These are phyloP conservation scores for Colistium nudipinnis DNA, from an alignment of 2,113 vertebrate species.

Conservation along the genomic window DNA sequence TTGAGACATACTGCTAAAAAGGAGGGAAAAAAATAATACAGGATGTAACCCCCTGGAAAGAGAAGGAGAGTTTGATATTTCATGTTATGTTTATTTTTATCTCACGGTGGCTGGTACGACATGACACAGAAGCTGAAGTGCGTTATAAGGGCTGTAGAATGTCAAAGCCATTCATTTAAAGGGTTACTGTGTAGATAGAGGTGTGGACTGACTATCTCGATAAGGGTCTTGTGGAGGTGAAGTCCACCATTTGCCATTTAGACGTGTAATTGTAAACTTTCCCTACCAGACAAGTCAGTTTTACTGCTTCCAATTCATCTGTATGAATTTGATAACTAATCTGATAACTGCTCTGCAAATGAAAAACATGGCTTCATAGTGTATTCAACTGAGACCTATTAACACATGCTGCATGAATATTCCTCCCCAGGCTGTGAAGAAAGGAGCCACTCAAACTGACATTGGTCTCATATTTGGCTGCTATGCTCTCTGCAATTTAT, in stretches of 20 bases:
- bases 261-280: no score
- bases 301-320: no score
- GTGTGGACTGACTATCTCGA: not conserved
- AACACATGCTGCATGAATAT: not conserved
- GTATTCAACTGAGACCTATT: not conserved
- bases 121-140: no score
- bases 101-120: no score
- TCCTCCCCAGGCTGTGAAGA: slow-evolving; percentile 87
- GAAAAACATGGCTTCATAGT: not conserved
- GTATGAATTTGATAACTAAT: no score
- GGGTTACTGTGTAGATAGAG: no score
- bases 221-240: no score
- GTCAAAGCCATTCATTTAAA: not conserved
- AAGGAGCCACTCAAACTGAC: slow-evolving; percentile 87
- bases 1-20: not conserved
- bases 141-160: not conserved
- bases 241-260: no score
- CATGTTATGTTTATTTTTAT: not conserved
- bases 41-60: no score
- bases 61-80: not conserved
- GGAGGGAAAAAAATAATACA: not conserved
- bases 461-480: slow-evolving; percentile 94
- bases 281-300: no score
- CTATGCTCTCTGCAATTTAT: slow-evolving; percentile 88
- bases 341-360: no score